Conservation (phyloP, 2,113 vertebrate genomes). For the Atractosteus spatula region DNA sequence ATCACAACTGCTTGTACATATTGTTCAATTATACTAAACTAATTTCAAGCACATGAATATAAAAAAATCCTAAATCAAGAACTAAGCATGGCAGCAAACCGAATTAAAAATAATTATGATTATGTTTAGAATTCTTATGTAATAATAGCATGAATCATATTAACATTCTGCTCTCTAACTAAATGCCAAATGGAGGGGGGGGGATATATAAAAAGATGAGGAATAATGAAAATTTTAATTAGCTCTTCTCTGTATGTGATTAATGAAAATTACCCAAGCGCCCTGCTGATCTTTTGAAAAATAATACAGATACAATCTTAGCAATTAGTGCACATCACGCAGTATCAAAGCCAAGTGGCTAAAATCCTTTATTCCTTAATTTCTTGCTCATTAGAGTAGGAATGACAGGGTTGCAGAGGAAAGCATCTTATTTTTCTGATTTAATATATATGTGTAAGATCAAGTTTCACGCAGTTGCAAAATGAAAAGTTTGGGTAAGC, state of each 20-base stretch:
- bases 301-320: constrained; percentile 70
- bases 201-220: constrained; percentile 48
- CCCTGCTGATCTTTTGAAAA: constrained; percentile 67
- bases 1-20: not conserved
- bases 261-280: constrained; percentile 71
- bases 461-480: constrained; percentile 42
- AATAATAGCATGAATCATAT: constrained; percentile 48
- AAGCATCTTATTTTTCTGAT: not conserved
- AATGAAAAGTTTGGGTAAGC: constrained; percentile 58
- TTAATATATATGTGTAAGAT: not conserved
- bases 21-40: not conserved
- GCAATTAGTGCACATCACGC: constrained; percentile 70
- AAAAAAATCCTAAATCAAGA: not conserved
- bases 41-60: not conserved
- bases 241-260: constrained; percentile 68
- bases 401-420: constrained; percentile 39
- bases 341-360: constrained; percentile 59
- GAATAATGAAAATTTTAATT: constrained; percentile 73
- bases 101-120: constrained; percentile 40
- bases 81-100: constrained; percentile 15
- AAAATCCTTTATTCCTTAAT: constrained; percentile 61
- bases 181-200: constrained; percentile 45
- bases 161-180: constrained; percentile 40
- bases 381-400: constrained; percentile 65
- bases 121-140: constrained; percentile 39